Evolutionary conservation across 2,888 invertebrate species (phyloP), one percentile per base, ranked within the genome.

Genomic region (Cetonia aurata): DNA sequence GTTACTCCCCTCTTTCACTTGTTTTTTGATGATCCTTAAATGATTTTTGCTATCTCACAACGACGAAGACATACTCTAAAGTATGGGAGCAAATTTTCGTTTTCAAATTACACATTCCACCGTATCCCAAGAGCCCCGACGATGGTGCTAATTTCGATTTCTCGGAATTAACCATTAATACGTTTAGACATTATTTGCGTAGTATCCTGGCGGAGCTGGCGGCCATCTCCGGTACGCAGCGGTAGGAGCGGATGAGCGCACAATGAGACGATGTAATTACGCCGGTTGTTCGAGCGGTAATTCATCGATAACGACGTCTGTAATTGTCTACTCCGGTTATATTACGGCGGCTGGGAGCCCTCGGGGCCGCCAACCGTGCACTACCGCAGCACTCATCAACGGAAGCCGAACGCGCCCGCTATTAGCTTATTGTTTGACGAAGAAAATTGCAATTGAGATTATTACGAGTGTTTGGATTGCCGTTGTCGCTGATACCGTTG

Each of bases 231-330:
- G 17, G 52, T 52, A 52, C 52, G 17, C 13, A 15, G 56, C 4
- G 25, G 44, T 13, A 44, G 10, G 12, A n/a, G 1, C 31, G 53
- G 10, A 31, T 53, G 10, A 13, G n/a, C 9, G 37, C 15, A 69
- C 60, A 70, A 66, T 70, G 66, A 66, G 65, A 57, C 62, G 62
- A 74, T 76, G 74, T 78, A 81, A 82, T 82, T 82, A 82, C 76
- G 76, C 78, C 79, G 81, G 80, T 81, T 80, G 82, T 78, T 82
- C 79, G 77, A 83, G 82, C 83, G 81, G 82, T 82, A 83, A 83
- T 82, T 82, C 79, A 82, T 82, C 78, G 78, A 79, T 76, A 79
- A 78, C 74, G 77, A 77, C 74, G 78, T 77, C 79, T 75, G 77
- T 81, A 83, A 83, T 82, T 82, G 82, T 80, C 80, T 82, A 74